Conservation (phyloP, 2,797 vertebrate species). For the Microhierax caerulescens region DNA sequence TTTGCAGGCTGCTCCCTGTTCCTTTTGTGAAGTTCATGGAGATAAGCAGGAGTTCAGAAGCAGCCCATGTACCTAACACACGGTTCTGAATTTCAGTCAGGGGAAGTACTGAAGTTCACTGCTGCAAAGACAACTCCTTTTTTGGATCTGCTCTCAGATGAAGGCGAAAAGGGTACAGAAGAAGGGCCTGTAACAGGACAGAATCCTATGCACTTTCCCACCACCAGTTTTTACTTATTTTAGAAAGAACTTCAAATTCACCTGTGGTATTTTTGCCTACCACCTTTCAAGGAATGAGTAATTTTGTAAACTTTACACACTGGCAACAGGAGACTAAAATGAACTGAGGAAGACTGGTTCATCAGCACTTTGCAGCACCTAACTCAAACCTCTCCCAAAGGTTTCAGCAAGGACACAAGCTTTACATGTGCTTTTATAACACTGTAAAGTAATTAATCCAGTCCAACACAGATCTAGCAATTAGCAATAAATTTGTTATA, state of each 20-base stretch:
- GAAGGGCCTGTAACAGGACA: conserved; percentile 16
- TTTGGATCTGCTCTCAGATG: conserved; percentile 58
- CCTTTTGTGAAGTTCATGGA: not conserved
- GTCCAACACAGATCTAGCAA: not conserved
- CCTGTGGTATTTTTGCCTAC: not conserved
- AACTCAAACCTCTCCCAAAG: not conserved
- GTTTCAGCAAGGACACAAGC: not conserved
- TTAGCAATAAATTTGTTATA: not conserved
- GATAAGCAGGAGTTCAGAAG: not conserved
- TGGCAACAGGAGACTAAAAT: not conserved
- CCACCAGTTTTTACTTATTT: not conserved
- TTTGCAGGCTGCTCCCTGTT: not conserved
- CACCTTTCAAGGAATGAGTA: not conserved
- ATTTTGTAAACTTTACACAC: not conserved
- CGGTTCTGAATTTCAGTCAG: not conserved
- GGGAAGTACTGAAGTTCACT: conserved; percentile 11
- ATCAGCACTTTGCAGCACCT: not conserved
- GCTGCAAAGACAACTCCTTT: conserved; percentile 56
- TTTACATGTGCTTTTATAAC: not conserved
- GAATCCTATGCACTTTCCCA: not conserved
- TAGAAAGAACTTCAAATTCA: not conserved
- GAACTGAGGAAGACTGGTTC: not conserved
- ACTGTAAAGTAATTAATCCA: not conserved
- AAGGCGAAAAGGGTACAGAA: not conserved
- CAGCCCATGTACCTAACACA: not conserved